phyloP scores from a whole-genome alignment of 2,888 invertebrate genomes.

The Agapostemon virescens region DNA sequence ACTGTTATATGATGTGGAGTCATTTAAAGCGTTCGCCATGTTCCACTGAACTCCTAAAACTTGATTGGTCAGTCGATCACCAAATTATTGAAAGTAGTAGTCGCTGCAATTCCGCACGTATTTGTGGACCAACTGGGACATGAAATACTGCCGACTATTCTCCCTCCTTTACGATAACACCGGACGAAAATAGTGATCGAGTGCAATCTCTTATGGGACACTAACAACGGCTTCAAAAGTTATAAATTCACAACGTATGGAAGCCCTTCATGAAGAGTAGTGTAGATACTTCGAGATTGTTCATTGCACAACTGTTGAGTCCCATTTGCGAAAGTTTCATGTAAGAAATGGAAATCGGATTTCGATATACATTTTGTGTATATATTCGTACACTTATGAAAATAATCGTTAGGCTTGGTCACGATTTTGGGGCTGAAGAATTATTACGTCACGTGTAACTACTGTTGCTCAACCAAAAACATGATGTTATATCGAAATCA shows the following conservation, averaged over 20 bases:
- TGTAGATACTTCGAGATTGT: not conserved
- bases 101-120: not conserved
- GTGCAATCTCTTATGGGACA: conserved; percentile 1
- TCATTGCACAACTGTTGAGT: conserved; percentile 12
- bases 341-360: not conserved
- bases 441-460: conserved; percentile 27
- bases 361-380: conserved; percentile 24
- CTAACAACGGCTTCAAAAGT: not conserved
- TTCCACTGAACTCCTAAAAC: not conserved
- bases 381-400: conserved; percentile 7
- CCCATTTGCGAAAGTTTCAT: not conserved
- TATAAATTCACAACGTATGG: conserved; percentile 17
- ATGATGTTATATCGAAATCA: conserved; percentile 19
- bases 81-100: conserved; percentile 1
- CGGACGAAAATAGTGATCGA: conserved; percentile 19
- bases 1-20: too few species aligned
- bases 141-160: conserved; percentile 14
- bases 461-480: not conserved
- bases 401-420: not conserved
- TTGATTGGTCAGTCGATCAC: not conserved
- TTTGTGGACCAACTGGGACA: not conserved
- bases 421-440: conserved; percentile 5
- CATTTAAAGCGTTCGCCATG: not conserved
- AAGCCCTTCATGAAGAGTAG: conserved; percentile 15
- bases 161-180: conserved; percentile 15